These are phyloP conservation scores for Hydractinia symbiolongicarpus DNA, from an alignment of 30 jellyfish, hydroid and myxozoan genomes.

Conservation along the genomic window DNA sequence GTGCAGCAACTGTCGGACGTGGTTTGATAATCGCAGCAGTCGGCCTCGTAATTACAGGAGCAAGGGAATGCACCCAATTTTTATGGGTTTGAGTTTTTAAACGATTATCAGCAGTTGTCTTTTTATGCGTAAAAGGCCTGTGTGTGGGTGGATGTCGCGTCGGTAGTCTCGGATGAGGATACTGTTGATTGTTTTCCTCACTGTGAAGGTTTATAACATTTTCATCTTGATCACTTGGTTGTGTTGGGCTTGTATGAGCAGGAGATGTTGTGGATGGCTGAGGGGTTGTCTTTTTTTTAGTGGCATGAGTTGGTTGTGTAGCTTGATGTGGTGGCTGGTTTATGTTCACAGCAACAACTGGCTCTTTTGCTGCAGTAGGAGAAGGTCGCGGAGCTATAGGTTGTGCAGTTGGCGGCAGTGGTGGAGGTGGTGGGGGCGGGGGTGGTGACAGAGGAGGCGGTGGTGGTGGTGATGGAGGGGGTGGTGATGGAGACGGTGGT, in stretches of 20 bases:
- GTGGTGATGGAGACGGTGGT: conserved; percentile 3
- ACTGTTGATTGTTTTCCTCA: neutral
- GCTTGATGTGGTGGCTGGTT: neutral
- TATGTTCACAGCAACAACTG: neutral
- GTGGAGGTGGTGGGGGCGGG: conserved; percentile 21
- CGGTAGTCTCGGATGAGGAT: conserved; percentile 18
- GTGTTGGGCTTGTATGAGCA: conserved; percentile 14
- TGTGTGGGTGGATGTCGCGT: neutral
- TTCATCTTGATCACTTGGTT: neutral
- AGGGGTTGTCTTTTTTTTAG: neutral
- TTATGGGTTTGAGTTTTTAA: conserved; percentile 28
- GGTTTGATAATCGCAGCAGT: conserved; percentile 2
- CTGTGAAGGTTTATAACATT: neutral
- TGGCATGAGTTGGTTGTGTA: conserved; percentile 12
- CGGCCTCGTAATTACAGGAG: conserved; percentile 10
- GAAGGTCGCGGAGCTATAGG: neutral
- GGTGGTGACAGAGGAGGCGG: neutral
- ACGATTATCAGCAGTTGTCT: neutral
- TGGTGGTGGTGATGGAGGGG: conserved; percentile 27
- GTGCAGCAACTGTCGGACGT: conserved; percentile 30
- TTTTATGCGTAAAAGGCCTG: neutral
- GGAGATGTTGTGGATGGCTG: conserved; percentile 8
- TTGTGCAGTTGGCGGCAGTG: conserved; percentile 13
- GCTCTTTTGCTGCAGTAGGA: neutral
- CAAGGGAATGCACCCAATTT: conserved; percentile 27